Conservation (phyloP, 2,113 vertebrate species). For the Pterophyllum scalare region DNA sequence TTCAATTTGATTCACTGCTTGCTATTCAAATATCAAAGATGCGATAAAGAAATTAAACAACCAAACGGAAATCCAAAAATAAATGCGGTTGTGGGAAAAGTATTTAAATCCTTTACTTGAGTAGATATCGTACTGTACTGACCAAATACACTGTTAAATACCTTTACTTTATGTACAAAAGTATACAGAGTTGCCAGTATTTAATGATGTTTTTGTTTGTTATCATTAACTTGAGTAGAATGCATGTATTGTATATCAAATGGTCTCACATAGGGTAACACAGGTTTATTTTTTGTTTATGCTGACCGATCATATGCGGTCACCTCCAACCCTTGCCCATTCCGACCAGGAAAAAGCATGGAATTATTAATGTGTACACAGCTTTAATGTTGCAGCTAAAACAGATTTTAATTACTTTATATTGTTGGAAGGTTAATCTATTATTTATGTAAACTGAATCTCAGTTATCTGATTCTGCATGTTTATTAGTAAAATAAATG, state of each 20-base stretch:
- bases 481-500: no score
- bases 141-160: not conserved
- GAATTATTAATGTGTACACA: not conserved
- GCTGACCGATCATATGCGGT: not conserved
- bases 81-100: not conserved
- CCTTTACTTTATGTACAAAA: no score
- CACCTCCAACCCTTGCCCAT: not conserved
- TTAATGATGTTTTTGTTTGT: not conserved
- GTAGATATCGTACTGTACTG: not conserved
- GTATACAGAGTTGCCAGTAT: not conserved
- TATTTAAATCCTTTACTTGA: not conserved
- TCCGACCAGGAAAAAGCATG: not conserved
- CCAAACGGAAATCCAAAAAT: not conserved
- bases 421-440: no score
- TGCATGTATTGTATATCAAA: not conserved
- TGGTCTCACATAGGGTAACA: not conserved
- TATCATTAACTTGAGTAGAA: not conserved
- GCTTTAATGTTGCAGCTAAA: not conserved
- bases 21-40: not conserved
- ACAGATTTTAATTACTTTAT: no score
- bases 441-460: no score
- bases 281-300: not conserved
- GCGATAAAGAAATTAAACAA: conserved; percentile 7
- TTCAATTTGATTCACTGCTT: not conserved
- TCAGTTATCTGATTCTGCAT: no score